Conservation (phyloP, 2,797 vertebrate species). For the Fundulus diaphanus region DNA sequence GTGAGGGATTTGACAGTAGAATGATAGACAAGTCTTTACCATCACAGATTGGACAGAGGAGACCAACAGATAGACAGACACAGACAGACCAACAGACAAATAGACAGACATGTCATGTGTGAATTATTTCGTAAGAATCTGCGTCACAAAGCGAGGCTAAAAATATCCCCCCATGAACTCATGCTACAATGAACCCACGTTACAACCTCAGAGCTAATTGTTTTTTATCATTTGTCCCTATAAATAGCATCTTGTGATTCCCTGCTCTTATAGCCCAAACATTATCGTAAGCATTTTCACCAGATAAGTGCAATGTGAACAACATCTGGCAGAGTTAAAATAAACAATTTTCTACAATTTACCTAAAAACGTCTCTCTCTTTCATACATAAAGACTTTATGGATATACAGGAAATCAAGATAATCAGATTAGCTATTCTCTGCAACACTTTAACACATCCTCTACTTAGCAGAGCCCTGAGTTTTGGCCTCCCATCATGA, state of each 20-base stretch:
- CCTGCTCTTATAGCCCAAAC: conserved; percentile 45
- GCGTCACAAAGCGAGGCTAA: conserved; percentile 39
- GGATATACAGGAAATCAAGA: conserved; percentile 2
- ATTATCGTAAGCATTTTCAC: conserved; percentile 44
- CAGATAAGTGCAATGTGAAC: conserved; percentile 42
- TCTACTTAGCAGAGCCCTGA: conserved; percentile 44
- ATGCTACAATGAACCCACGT: conserved; percentile 46
- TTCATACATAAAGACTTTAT: conserved; percentile 31
- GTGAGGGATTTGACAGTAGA: conserved; percentile 58
- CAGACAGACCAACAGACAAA: conserved; percentile 28
- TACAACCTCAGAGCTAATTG: conserved; percentile 28
- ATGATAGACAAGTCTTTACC: conserved; percentile 38
- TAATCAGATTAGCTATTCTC: conserved; percentile 48
- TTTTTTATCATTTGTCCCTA: conserved; percentile 27
- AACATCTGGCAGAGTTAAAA: conserved; percentile 37
- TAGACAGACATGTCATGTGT: conserved; percentile 1
- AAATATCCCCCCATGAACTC: conserved; percentile 46
- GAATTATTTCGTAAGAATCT: conserved; percentile 27
- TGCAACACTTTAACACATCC: conserved; percentile 47
- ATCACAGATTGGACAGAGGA: conserved; percentile 27
- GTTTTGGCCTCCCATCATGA: conserved; percentile 48
- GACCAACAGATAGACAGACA: conserved; percentile 1
- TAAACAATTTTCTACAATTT: conserved; percentile 53
- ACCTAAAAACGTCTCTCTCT: conserved; percentile 21
- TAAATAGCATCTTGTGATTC: conserved; percentile 32